Base-by-base conservation (phyloP, 2,888 invertebrate genomes). In the Hesperia comma region DNA sequence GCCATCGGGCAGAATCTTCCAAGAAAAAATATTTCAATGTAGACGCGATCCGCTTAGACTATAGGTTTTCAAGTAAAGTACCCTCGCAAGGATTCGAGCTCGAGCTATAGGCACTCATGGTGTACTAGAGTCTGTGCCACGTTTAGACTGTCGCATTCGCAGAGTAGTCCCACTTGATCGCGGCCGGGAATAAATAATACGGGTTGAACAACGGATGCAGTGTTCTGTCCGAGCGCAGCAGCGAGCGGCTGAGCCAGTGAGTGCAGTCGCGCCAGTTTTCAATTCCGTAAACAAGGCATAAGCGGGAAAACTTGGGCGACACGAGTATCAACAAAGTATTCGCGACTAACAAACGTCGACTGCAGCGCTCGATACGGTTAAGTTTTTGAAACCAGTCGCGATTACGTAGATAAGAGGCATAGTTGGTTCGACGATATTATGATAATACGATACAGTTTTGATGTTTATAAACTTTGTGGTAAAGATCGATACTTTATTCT, bases 301-400 rank as follows among this genome's bases (percentile, higher is more conserved):
- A 67, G 67, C 55, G 55, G 67, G 61, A 67, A 66, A 67, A 67
- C 67, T 67, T 61, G 61, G 67, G 49, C 61, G 67, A 56, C 61
- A 67, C 61, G 56, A 67, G 61, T 67, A 67, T 67, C 67, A 67
- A 67, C 67, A 67, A 67, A 61, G 67, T 67, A 67, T 67, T 56
- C 56, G 40, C 61, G 55, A 61, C 67, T 67, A 67, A 67, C 67
- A 67, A 67, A 61, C 67, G 15, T 61, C 61, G 61, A 67, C 67
- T 67, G 67, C 61, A 56, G 56, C 67, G 61, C 41, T 67, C 55
- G 61, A 67, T 67, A 67, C 61, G 61, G 61, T 49, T 49, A 67
- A 67, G 67, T 67, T 67, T 67, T 67, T 55, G 61, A 49, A 67
- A 49, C 49, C 54, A 61, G 67, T 32, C 67, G 40, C 55, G 55